Conservation (phyloP, 2,113 vertebrate genomes). For the Melanotaenia duboulayi region DNA sequence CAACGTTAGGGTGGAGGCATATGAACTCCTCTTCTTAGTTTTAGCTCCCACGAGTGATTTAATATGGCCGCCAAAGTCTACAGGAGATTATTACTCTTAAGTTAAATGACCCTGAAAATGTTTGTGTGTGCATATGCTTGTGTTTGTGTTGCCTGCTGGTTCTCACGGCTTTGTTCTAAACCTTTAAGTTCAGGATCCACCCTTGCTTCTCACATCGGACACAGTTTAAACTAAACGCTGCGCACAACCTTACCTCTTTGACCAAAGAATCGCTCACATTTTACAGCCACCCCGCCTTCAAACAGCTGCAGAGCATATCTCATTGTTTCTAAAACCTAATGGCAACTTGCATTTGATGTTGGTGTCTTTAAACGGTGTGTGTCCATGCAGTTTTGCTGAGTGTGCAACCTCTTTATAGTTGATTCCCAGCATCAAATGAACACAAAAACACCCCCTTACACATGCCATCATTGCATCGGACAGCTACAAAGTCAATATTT, state of each 20-base stretch:
- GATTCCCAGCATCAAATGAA: not conserved
- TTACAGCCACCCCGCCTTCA: constrained; percentile 31
- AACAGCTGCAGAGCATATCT: not conserved
- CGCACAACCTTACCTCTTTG: constrained; percentile 18
- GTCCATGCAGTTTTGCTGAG: constrained; percentile 14
- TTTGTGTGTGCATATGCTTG: constrained; percentile 8
- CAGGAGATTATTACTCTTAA: constrained; percentile 64
- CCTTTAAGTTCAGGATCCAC: constrained; percentile 48
- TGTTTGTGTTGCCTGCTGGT: constrained; percentile 22
- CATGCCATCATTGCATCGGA: not conserved
- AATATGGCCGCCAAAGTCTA: constrained; percentile 56
- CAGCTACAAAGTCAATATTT: not conserved
- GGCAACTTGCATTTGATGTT: not conserved
- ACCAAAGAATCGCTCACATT: constrained; percentile 27
- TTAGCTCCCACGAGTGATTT: constrained; percentile 55
- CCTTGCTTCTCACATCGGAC: constrained; percentile 29
- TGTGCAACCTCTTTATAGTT: not conserved
- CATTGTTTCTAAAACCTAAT: not conserved
- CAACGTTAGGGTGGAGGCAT: constrained; percentile 35
- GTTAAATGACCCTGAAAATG: constrained; percentile 64
- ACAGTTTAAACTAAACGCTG: constrained; percentile 47
- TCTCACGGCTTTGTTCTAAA: constrained; percentile 44
- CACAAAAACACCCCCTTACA: not conserved
- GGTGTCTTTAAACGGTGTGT: not conserved
- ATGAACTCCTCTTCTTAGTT: constrained; percentile 44